phyloP scores from a whole-genome alignment of 2,888 invertebrate species.

The Diaphora mendica region DNA sequence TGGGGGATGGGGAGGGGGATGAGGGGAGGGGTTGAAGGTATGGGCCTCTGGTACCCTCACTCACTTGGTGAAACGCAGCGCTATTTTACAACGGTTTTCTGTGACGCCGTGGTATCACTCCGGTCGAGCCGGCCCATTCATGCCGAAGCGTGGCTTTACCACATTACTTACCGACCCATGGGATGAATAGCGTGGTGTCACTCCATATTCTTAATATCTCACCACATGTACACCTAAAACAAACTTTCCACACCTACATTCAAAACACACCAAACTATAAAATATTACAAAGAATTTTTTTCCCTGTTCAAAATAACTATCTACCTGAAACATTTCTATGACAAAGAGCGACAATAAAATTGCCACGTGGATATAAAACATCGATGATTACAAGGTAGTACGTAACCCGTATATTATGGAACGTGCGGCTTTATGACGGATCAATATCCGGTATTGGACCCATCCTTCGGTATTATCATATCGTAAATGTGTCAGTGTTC shows the following conservation, averaged over 20 bases:
- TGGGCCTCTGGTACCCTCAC: no score
- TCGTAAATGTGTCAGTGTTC: neutral
- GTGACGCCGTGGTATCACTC: no score
- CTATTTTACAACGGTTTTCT: no score
- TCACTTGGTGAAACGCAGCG: no score
- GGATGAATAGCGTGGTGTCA: no score
- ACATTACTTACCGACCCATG: no score
- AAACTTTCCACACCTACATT: neutral
- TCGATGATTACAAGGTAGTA: conserved; percentile 9
- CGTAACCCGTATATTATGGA: neutral
- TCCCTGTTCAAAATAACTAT: neutral
- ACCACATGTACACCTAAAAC: no score
- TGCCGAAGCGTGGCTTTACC: no score
- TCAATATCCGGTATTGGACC: conserved; percentile 10
- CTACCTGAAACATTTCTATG: conserved; percentile 17
- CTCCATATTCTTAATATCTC: no score
- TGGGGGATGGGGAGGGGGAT: no score
- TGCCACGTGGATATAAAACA: conserved; percentile 35
- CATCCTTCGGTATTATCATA: conserved; percentile 11
- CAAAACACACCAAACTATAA: neutral
- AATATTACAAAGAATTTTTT: neutral
- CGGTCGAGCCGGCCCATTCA: no score
- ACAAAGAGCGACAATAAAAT: conserved; percentile 33
- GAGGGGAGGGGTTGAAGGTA: no score
- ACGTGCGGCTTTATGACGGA: neutral